Percentiles rank a stretch among this genome's conserved stretches.
phyloP scores from a whole-genome alignment of 2,797 vertebrate genomes.

The Sciaenops ocellatus region DNA sequence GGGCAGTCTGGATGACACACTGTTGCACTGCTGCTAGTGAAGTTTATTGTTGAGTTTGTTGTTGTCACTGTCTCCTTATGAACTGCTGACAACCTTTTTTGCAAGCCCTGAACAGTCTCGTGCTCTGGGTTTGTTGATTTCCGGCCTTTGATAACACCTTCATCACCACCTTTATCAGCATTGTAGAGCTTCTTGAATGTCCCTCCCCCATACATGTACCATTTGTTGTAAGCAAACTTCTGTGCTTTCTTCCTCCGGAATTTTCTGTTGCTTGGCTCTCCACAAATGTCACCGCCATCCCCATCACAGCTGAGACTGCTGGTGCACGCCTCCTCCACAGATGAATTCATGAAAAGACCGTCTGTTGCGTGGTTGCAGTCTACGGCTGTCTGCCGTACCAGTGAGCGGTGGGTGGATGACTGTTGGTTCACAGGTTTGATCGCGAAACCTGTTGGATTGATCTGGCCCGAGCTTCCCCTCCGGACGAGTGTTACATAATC shows the following conservation, averaged over 20 bases:
- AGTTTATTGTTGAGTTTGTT: constrained; percentile 19
- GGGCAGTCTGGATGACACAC: constrained; percentile 34
- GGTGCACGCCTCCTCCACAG: constrained; percentile 77
- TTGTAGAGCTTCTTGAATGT: constrained; percentile 94
- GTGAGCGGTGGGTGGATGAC: constrained; percentile 87
- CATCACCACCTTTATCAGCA: constrained; percentile 79
- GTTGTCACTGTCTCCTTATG: constrained; percentile 51
- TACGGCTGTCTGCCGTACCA: constrained; percentile 94
- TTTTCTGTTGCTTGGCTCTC: constrained; percentile 81
- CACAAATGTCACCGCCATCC: constrained; percentile 74
- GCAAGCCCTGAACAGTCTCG: constrained; percentile 59
- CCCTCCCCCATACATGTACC: constrained; percentile 96
- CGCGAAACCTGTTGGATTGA: constrained; percentile 76
- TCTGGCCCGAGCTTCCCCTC: constrained; percentile 76
- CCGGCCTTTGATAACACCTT: constrained; percentile 69
- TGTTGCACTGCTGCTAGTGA: constrained; percentile 45
- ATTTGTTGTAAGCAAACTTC: constrained; percentile 96
- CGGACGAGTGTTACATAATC: constrained; percentile 73
- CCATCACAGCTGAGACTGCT: constrained; percentile 70
- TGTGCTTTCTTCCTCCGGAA: constrained; percentile 85
- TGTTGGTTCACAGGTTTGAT: constrained; percentile 84
- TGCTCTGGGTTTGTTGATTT: constrained; percentile 68
- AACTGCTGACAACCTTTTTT: constrained; percentile 46
- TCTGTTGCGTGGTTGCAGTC: constrained; percentile 89
- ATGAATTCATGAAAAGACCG: constrained; percentile 65